A percentile compares a stretch with the other conserved stretches of the same genome.
phyloP scores from a whole-genome alignment of 2,888 invertebrate species.

The Cheiracanthium punctorium region DNA sequence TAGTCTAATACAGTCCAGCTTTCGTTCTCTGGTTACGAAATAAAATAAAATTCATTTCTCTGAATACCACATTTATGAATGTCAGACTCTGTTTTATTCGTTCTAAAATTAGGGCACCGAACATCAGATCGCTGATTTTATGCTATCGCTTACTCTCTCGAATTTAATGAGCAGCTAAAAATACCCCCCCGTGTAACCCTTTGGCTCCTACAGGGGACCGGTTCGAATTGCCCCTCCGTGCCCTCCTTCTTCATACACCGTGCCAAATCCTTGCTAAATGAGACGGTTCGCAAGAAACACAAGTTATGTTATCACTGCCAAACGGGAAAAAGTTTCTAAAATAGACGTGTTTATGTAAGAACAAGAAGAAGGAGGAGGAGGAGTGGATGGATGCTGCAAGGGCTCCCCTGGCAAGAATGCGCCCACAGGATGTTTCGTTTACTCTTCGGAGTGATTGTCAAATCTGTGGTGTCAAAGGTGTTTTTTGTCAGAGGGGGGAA shows the following conservation, averaged over 20 bases:
- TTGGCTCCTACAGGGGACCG: neutral
- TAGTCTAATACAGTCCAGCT: no score
- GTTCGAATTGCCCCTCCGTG: neutral
- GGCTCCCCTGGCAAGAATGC: slow-evolving; percentile 46
- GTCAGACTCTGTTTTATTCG: neutral
- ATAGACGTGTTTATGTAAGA: slow-evolving; percentile 61
- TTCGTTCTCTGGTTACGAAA: no score
- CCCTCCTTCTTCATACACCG: slow-evolving; percentile 11
- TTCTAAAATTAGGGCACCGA: neutral
- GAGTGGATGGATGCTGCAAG: slow-evolving; percentile 1
- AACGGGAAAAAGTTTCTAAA: slow-evolving; percentile 36
- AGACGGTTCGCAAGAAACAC: slow-evolving; percentile 40
- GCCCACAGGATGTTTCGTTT: slow-evolving; percentile 35
- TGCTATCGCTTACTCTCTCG: neutral
- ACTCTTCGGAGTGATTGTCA: slow-evolving; percentile 60
- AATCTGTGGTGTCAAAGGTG: slow-evolving; percentile 39
- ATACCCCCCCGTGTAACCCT: neutral
- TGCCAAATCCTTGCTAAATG: slow-evolving; percentile 44
- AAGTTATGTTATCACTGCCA: slow-evolving; percentile 19
- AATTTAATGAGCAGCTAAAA: neutral
- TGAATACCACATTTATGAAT: neutral
- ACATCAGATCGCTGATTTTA: neutral
- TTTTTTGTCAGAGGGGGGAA: slow-evolving; percentile 13
- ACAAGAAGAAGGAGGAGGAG: slow-evolving; percentile 14
- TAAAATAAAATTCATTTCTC: neutral